Evolutionary conservation across 2,797 vertebrate genomes (phyloP).

Genomic region (Rhinatrema bivittatum): DNA sequence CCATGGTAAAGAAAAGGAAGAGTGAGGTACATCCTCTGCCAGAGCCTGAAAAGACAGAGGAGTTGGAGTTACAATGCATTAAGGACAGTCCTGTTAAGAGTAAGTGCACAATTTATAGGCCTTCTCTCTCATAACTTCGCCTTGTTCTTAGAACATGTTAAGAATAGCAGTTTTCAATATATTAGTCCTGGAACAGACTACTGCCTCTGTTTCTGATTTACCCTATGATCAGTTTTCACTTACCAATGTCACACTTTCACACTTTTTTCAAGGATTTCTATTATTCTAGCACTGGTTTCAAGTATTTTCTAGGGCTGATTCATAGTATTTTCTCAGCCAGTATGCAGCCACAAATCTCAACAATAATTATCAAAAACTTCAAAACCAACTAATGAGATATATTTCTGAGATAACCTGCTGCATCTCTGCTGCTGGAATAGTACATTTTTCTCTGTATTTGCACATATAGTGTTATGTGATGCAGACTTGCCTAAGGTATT

Average conservation of each 20-base stretch:
- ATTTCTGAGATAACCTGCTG: no score
- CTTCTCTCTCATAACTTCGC: slow-evolving; percentile 3
- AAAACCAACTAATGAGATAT: no score
- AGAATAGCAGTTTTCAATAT: background rate
- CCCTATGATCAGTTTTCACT: background rate
- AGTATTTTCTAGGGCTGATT: no score
- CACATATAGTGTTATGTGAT: no score
- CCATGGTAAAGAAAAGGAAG: slow-evolving; percentile 6
- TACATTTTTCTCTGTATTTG: no score
- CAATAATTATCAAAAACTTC: no score
- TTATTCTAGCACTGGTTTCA: no score
- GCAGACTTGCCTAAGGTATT: no score
- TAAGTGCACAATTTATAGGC: slow-evolving; percentile 22
- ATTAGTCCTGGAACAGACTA: slow-evolving; percentile 10
- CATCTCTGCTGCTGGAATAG: no score
- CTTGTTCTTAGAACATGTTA: background rate
- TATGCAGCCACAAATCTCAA: no score
- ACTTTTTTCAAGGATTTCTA: slow-evolving; percentile 13
- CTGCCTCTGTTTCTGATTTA: slow-evolving; percentile 1
- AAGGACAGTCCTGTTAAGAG: slow-evolving; percentile 1
- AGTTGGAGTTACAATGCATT: slow-evolving; percentile 3
- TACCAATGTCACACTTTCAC: slow-evolving; percentile 4
- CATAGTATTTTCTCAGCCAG: no score
- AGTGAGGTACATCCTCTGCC: slow-evolving; percentile 5
- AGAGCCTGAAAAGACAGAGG: background rate